Evolutionary conservation across 1,140 invertebrate species (phyloP).

Genomic region (Lucilia cuprina): DNA sequence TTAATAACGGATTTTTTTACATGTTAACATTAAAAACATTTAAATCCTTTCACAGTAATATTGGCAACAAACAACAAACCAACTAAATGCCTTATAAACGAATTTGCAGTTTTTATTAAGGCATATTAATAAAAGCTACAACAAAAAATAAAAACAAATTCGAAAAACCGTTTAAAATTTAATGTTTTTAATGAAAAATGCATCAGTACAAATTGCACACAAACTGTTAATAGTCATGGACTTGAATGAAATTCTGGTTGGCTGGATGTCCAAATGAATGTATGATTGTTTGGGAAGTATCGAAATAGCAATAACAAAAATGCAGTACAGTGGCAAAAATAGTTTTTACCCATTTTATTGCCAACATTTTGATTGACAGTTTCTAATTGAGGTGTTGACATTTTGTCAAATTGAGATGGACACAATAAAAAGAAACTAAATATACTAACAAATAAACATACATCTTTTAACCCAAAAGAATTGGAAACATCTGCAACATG

Average conservation of each 20-base stretch:
- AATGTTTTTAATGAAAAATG: not conserved
- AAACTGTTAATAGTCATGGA: not conserved
- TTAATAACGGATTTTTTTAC: not conserved
- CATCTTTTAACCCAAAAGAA: not conserved
- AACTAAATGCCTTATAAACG: not conserved
- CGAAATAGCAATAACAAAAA: not conserved
- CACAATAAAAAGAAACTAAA: not conserved
- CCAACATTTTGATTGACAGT: slow-evolving; percentile 31
- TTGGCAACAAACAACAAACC: not conserved
- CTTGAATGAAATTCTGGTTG: not conserved
- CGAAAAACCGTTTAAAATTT: slow-evolving; percentile 7
- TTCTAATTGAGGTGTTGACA: slow-evolving; percentile 36
- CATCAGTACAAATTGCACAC: not conserved
- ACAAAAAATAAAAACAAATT: slow-evolving; percentile 1
- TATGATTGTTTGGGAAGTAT: not conserved
- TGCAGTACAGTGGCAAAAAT: not conserved
- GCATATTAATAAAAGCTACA: not conserved
- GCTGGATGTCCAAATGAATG: not conserved
- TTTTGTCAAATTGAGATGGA: slow-evolving; percentile 36
- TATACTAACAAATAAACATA: no score
- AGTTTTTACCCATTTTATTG: not conserved
- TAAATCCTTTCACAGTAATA: not conserved
- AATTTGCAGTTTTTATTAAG: not conserved
- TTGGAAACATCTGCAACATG: not conserved
- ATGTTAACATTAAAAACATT: not conserved